These are phyloP conservation scores for Lithobates sylvaticus DNA, from an alignment of 2,797 vertebrate species.

Conservation along the genomic window DNA sequence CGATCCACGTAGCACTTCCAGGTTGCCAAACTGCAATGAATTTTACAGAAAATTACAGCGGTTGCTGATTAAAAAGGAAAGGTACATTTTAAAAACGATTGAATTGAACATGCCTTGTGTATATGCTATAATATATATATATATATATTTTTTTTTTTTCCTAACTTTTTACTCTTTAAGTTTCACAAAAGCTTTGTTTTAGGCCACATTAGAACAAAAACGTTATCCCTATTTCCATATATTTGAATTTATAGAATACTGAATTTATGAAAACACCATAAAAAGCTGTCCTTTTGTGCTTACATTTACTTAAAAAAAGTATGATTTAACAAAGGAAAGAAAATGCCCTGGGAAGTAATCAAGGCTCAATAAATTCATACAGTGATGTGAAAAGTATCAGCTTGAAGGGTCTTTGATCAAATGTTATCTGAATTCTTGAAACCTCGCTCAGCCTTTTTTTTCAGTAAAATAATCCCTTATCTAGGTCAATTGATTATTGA, in stretches of 20 bases:
- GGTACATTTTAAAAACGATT: too few relatives aligned
- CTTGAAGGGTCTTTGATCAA: slow-evolving; percentile 44
- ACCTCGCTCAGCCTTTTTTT: slow-evolving; percentile 62
- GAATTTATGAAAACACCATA: neutral
- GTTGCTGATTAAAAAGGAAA: too few relatives aligned
- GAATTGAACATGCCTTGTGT: too few relatives aligned
- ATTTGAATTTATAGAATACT: neutral
- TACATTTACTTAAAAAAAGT: neutral
- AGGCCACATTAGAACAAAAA: neutral
- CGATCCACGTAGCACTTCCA: too few relatives aligned
- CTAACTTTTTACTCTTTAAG: too few relatives aligned
- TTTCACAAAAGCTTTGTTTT: neutral
- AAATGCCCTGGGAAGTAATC: neutral
- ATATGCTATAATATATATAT: too few relatives aligned
- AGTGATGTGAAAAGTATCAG: neutral
- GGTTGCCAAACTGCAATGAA: too few relatives aligned
- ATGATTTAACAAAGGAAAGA: neutral
- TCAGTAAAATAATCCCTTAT: slow-evolving; percentile 65
- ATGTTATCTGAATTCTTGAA: slow-evolving; percentile 39
- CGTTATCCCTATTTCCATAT: neutral
- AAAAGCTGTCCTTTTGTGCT: neutral
- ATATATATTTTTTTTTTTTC: too few relatives aligned
- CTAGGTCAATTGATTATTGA: slow-evolving; percentile 81
- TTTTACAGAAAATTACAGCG: too few relatives aligned
- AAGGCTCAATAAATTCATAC: slow-evolving; percentile 6